Base-by-base conservation (phyloP, 1,140 invertebrate species). In the Stegodyphus mimosarum region DNA sequence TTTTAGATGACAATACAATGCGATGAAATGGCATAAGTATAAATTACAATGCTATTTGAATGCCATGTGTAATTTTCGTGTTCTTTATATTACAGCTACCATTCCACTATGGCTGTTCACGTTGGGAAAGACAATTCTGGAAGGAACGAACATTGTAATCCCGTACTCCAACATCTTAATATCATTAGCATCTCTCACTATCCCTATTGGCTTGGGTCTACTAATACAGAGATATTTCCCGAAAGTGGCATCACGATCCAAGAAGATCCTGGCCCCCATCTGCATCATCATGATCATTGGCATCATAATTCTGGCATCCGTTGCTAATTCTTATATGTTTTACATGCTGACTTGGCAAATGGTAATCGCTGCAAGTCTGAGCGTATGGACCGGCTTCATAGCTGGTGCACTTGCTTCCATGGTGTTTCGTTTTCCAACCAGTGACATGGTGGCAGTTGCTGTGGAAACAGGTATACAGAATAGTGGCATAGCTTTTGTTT, bases 401-500 rank as follows among this genome's bases (percentile, higher is more conserved):
- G 88, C 92, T 49, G 92, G 92, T 13, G 91, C 60, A 15, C 50
- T 87, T 0, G 84, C 73, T 11, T 87, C 86, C 9, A 17, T 18
- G 10, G 51, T 77, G 7, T 83, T 77, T 55, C 75, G 78, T 17
- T 83, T 83, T 10, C 49, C 74, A 1, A 33, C 87, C 71, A 78
- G 87, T 10, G 89, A 91, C 66, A 89, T 92, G 48, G 90, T 91
- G 51, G 91, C 92, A 5, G 90, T 92, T 33, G 89, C 91, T 72
- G 91, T 92, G 60, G 92, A 92, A 88, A 92, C 92, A 3, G 92
- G 91, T 0, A 89, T 92, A 64, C 92, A 92, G 87, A 92, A 92
- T 83, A 89, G 89, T 33, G 90, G 90, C 1, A 88, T 92, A 33
- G 89, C 91, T 0, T 91, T 91, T 69, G 77, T 92, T 48, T 72